phyloP scores from a whole-genome alignment of 2,113 vertebrate genomes.

The Spermophilus dauricus region DNA sequence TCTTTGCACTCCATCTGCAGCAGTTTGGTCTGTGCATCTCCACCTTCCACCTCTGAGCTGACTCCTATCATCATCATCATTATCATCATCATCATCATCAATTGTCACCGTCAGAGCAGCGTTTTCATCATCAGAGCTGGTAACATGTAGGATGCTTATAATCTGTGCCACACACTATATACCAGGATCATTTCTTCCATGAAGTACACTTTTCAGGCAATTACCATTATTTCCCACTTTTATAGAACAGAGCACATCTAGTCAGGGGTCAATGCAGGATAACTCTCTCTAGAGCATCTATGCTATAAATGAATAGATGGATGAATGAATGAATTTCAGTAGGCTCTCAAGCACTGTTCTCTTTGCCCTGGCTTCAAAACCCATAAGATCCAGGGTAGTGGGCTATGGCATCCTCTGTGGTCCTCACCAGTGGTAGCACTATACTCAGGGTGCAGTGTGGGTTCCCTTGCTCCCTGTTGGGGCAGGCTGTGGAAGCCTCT shows the following conservation, averaged over 20 bases:
- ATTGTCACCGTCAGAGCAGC: not conserved
- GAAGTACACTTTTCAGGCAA: not conserved
- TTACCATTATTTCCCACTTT: not conserved
- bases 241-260: not conserved
- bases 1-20: not conserved
- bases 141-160: not conserved
- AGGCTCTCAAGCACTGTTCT: not conserved
- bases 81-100: not conserved
- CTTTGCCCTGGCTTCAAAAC: slow-evolving; percentile 13
- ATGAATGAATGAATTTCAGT: not conserved
- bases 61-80: not conserved
- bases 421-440: not conserved
- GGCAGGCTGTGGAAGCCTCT: not conserved
- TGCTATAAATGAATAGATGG: not conserved
- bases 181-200: not conserved
- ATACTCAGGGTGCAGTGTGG: not conserved
- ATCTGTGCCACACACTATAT: not conserved
- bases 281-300: not conserved
- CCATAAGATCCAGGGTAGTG: not conserved
- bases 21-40: not conserved
- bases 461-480: not conserved
- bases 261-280: not conserved
- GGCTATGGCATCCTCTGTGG: not conserved
- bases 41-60: not conserved
- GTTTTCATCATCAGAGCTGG: too few species aligned